These are phyloP conservation scores for Drosophila carrolli DNA, from an alignment of 1,140 invertebrate genomes.

Conservation along the genomic window DNA sequence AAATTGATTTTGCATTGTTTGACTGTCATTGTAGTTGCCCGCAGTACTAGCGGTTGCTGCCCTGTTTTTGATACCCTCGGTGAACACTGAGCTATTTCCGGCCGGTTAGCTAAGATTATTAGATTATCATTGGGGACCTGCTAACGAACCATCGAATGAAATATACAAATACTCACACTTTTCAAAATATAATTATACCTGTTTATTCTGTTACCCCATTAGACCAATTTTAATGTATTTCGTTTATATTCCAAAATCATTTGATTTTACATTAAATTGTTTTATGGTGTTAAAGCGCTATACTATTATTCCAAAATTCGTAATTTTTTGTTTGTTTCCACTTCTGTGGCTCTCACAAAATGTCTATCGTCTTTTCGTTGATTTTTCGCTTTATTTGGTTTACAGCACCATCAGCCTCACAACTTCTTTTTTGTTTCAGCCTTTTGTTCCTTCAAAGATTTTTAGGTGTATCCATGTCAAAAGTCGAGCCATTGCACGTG, in stretches of 20 bases:
- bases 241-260: too few relatives aligned
- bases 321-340: too few relatives aligned
- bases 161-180: too few relatives aligned
- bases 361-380: slow-evolving; percentile 76
- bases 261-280: too few relatives aligned
- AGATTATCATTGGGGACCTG: slow-evolving; percentile 67
- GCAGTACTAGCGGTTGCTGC: slow-evolving; percentile 11
- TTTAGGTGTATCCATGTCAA: slow-evolving; percentile 52
- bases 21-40: slow-evolving; percentile 74
- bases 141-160: slow-evolving; percentile 28
- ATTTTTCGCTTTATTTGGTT: slow-evolving; percentile 80
- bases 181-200: too few relatives aligned
- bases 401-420: slow-evolving; percentile 45
- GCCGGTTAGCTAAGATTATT: slow-evolving; percentile 29
- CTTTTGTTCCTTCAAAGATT: slow-evolving; percentile 29
- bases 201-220: too few relatives aligned
- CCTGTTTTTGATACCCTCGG: slow-evolving; percentile 10
- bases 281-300: too few relatives aligned
- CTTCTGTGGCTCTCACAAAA: neutral
- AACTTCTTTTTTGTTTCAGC: neutral
- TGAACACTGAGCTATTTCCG: neutral
- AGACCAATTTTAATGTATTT: too few relatives aligned
- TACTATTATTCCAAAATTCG: too few relatives aligned
- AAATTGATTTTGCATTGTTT: slow-evolving; percentile 83
- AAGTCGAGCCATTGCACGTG: slow-evolving; percentile 51